phyloP scores from a whole-genome alignment of 2,888 invertebrate genomes.

The Scaptomyza flava region DNA sequence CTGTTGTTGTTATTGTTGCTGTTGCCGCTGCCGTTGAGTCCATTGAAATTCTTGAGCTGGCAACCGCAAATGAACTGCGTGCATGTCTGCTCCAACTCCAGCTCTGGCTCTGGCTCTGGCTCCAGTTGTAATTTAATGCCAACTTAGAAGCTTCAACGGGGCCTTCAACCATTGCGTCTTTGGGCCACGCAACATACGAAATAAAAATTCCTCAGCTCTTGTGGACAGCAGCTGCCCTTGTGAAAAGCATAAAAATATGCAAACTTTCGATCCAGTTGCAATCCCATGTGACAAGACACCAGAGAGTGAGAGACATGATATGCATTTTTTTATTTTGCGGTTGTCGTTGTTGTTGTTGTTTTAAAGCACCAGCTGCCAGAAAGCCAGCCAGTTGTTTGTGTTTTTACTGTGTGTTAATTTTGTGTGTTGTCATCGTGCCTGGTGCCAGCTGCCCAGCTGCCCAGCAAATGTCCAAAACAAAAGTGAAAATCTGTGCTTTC shows the following conservation, averaged over 20 bases:
- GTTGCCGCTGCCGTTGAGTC: too few species aligned
- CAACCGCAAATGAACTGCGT: conserved; percentile 73
- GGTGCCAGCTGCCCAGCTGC: conserved; percentile 23
- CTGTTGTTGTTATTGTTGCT: conserved; percentile 14
- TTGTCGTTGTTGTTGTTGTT: conserved; percentile 2
- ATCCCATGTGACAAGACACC: conserved; percentile 62
- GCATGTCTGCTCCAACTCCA: conserved; percentile 26
- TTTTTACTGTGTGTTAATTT: conserved; percentile 46
- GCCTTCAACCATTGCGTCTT: conserved; percentile 27
- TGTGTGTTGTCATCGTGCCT: conserved; percentile 67
- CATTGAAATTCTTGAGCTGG: conserved; percentile 71
- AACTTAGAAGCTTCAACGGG: conserved; percentile 65
- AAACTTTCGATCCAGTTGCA: conserved; percentile 75
- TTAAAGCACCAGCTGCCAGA: conserved; percentile 11
- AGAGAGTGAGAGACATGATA: conserved; percentile 60
- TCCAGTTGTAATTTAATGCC: conserved; percentile 71
- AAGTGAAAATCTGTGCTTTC: conserved; percentile 73
- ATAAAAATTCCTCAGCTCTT: conserved; percentile 37
- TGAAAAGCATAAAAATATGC: conserved; percentile 55
- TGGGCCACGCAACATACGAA: conserved; percentile 10
- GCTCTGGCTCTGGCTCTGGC: not conserved
- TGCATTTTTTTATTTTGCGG: conserved; percentile 63
- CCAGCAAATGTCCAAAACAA: conserved; percentile 51
- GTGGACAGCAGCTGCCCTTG: conserved; percentile 72
- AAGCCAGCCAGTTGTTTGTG: conserved; percentile 12